Evolutionary conservation across 2,113 vertebrate species (phyloP).

Genomic region (Todiramphus saurophagus): DNA sequence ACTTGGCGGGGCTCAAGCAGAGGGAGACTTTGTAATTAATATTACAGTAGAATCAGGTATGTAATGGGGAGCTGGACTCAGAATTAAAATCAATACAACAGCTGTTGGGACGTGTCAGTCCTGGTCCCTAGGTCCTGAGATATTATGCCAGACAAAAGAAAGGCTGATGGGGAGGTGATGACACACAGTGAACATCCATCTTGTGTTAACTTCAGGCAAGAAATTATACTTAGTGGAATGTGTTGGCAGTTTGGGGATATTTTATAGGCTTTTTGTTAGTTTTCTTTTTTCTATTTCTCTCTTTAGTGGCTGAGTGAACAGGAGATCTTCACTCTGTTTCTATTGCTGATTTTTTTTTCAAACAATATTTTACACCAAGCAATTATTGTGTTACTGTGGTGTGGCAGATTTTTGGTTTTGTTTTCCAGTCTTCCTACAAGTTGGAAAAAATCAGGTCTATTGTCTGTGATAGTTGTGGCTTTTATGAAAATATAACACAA

Average conservation of each 20-base stretch:
- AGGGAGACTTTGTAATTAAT: constrained; percentile 59
- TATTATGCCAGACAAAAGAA: not conserved
- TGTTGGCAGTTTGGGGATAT: constrained; percentile 31
- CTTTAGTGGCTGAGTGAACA: not conserved
- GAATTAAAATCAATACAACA: constrained; percentile 52
- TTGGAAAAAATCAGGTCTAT: not conserved
- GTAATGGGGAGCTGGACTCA: not conserved
- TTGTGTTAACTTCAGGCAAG: constrained; percentile 35
- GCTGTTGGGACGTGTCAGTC: constrained; percentile 33
- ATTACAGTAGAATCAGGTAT: constrained; percentile 34
- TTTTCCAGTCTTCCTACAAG: not conserved
- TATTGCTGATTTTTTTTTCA: not conserved
- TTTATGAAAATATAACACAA: not conserved
- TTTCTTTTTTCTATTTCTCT: not conserved
- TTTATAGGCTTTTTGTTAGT: not conserved
- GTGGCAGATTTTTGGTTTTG: not conserved
- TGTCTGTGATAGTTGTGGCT: not conserved
- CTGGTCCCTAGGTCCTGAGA: constrained; percentile 31
- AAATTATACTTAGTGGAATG: constrained; percentile 40
- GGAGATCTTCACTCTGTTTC: not conserved
- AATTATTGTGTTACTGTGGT: not conserved
- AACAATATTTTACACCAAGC: not conserved
- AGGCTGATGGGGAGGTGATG: constrained; percentile 51
- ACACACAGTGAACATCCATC: constrained; percentile 40
- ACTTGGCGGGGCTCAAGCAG: not conserved